Percentiles rank a stretch among this genome's conserved stretches.
Conservation (phyloP, 2,888 invertebrate species). For the Plagiodera versicolora region DNA sequence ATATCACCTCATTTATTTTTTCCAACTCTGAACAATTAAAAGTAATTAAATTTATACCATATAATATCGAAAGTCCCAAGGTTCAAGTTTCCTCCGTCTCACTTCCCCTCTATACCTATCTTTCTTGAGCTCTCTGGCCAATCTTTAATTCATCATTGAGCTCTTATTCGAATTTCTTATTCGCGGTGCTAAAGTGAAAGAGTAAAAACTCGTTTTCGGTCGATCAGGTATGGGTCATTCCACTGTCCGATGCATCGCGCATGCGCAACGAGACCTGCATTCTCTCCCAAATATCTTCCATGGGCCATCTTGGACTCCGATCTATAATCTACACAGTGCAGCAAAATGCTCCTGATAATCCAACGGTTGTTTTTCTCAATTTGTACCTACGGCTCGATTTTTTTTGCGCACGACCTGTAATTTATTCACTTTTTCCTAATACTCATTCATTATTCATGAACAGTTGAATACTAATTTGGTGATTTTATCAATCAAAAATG, state of each 20-base stretch:
- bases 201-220: slow-evolving; percentile 50
- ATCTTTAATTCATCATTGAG: slow-evolving; percentile 46
- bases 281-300: slow-evolving; percentile 16
- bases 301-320: slow-evolving; percentile 18
- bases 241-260: slow-evolving; percentile 43
- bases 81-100: slow-evolving; percentile 10
- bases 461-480: not conserved
- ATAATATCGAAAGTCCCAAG: slow-evolving; percentile 1
- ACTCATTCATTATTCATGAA: not conserved
- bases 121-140: slow-evolving; percentile 9
- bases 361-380: not conserved
- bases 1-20: not conserved
- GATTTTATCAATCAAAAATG: slow-evolving; percentile 1
- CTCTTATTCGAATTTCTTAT: slow-evolving; percentile 42
- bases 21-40: not conserved
- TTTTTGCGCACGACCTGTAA: not conserved
- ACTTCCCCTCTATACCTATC: not conserved
- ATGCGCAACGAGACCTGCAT: slow-evolving; percentile 33
- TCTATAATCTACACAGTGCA: slow-evolving; percentile 21
- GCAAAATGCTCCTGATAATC: slow-evolving; percentile 17
- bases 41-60: not conserved
- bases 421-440: not conserved
- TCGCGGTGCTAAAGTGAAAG: slow-evolving; percentile 44
- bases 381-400: not conserved
- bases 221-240: slow-evolving; percentile 51